Conservation (phyloP, 1,140 invertebrate genomes). For the Aphelinus atriplicis region DNA sequence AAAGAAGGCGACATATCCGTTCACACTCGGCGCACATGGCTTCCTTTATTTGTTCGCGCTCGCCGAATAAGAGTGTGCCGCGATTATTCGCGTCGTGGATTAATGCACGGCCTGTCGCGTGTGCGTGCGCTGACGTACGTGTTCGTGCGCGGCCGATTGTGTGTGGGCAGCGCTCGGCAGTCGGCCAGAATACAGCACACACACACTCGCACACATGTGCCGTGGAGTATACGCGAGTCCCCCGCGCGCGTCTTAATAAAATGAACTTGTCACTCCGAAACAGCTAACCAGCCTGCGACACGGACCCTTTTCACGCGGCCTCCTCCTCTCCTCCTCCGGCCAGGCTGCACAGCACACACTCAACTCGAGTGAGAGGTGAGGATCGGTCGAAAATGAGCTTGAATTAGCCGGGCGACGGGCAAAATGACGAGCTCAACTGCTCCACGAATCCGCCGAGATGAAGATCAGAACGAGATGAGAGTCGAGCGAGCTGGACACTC, state of each 20-base stretch:
- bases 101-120: slow-evolving; percentile 31
- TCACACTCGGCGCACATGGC: slow-evolving; percentile 56
- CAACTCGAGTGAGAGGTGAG: too few species aligned
- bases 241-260: slow-evolving; percentile 56
- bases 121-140: neutral
- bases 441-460: too few species aligned
- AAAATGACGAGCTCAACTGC: too few species aligned
- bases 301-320: slow-evolving; percentile 35
- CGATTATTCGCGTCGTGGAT: slow-evolving; percentile 37
- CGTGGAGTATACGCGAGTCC: too few species aligned
- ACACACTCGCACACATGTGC: too few species aligned
- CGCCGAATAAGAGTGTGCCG: neutral
- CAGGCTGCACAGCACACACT: too few species aligned
- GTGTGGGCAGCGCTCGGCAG: neutral
- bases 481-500: too few species aligned
- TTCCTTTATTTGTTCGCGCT: slow-evolving; percentile 47
- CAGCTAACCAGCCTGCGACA: slow-evolving; percentile 47
- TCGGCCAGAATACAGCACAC: too few species aligned
- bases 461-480: too few species aligned
- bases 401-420: too few species aligned
- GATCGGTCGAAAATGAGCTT: too few species aligned
- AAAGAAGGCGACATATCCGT: slow-evolving; percentile 64
- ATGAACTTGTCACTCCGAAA: slow-evolving; percentile 62
- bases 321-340: too few species aligned
- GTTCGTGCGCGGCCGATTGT: neutral